phyloP scores from a whole-genome alignment of 2,888 invertebrate species.

The Drosophila monieri region DNA sequence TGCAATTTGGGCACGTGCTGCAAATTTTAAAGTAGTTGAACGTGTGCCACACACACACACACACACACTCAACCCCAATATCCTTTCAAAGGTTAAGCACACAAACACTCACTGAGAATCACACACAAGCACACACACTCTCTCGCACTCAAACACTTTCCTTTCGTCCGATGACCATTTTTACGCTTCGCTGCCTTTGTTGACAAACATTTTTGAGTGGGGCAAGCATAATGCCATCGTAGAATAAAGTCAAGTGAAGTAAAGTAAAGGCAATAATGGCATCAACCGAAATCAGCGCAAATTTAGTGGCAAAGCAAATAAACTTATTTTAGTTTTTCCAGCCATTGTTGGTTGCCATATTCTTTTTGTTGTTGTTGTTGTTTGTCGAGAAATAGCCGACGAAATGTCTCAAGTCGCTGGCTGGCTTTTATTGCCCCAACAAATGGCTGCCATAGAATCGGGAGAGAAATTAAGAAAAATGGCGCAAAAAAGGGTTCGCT shows the following conservation, averaged over 20 bases:
- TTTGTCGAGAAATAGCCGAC: slow-evolving; percentile 23
- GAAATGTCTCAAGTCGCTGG: slow-evolving; percentile 70
- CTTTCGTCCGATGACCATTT: slow-evolving; percentile 51
- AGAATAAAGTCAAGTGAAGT: slow-evolving; percentile 18
- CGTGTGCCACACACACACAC: slow-evolving; percentile 56
- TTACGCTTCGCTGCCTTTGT: slow-evolving; percentile 74
- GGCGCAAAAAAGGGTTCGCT: slow-evolving; percentile 67
- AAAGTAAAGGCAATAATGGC: slow-evolving; percentile 34
- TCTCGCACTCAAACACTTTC: slow-evolving; percentile 10
- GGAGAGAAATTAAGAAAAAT: slow-evolving; percentile 73
- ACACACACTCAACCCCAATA: slow-evolving; percentile 52
- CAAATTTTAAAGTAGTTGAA: slow-evolving; percentile 76
- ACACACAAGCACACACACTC: slow-evolving; percentile 9
- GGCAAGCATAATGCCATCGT: slow-evolving; percentile 58
- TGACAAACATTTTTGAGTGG: slow-evolving; percentile 72
- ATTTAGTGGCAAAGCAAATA: slow-evolving; percentile 79
- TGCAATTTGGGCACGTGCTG: slow-evolving; percentile 80
- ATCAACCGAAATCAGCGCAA: slow-evolving; percentile 66
- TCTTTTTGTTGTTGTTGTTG: slow-evolving; percentile 8
- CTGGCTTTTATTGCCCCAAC: slow-evolving; percentile 64
- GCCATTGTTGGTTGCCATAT: slow-evolving; percentile 24
- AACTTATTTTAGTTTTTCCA: slow-evolving; percentile 70
- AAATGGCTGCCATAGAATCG: slow-evolving; percentile 47
- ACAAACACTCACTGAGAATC: slow-evolving; percentile 36
- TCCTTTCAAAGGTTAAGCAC: slow-evolving; percentile 44